Percentiles rank a stretch among this genome's conserved stretches.
Evolutionary conservation across 2,113 vertebrate genomes (phyloP).

Genomic region (Silurus glanis): DNA sequence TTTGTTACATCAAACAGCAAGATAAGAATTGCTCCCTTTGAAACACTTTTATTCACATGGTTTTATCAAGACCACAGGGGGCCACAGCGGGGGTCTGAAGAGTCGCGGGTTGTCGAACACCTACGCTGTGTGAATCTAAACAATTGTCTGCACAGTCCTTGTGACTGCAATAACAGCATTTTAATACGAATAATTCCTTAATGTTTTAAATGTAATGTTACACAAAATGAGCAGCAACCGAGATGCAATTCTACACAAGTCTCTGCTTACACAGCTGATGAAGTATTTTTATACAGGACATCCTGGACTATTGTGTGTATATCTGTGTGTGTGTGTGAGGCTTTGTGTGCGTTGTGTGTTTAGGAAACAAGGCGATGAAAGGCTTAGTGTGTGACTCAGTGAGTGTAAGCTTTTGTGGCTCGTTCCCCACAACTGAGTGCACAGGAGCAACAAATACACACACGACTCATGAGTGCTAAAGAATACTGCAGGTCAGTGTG

Average conservation of each 20-base stretch:
- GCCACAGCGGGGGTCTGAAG: too few relatives aligned
- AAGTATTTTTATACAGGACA: neutral
- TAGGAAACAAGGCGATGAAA: conserved; percentile 62
- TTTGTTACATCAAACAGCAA: too few relatives aligned
- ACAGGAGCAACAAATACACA: neutral
- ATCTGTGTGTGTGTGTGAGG: conserved; percentile 18
- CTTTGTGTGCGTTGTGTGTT: conserved; percentile 1
- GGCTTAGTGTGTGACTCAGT: conserved; percentile 66
- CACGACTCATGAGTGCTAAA: neutral
- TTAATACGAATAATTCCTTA: too few relatives aligned
- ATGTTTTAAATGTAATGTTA: too few relatives aligned
- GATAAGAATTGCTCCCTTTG: too few relatives aligned
- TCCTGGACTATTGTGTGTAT: conserved; percentile 48
- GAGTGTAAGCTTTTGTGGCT: conserved; percentile 12
- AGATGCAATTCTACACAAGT: neutral
- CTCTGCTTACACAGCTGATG: neutral
- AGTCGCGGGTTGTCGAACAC: too few relatives aligned
- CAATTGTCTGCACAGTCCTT: too few relatives aligned
- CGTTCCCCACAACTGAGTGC: neutral
- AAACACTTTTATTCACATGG: too few relatives aligned
- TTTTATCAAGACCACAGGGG: too few relatives aligned
- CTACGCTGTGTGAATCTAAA: too few relatives aligned
- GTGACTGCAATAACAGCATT: too few relatives aligned
- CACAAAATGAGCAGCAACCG: too few relatives aligned
- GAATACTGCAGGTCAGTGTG: conserved; percentile 36